Base-by-base conservation (phyloP, 1,140 invertebrate genomes). In the Carcinoscorpius rotundicauda region DNA sequence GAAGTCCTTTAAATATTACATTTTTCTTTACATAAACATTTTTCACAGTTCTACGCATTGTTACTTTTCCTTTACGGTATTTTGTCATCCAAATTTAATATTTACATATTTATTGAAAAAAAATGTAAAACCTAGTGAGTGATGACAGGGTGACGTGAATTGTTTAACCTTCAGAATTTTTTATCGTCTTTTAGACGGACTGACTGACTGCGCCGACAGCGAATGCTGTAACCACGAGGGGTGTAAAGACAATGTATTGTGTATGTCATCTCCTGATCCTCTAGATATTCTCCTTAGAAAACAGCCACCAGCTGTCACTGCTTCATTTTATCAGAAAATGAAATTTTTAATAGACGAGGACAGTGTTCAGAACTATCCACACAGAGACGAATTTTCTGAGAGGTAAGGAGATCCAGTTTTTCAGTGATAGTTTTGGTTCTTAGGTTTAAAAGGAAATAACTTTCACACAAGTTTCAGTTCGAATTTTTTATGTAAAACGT, bases 291-390 rank as follows among this genome's bases (percentile, higher is more conserved):
- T 98, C 3, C 79, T 97, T 5, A 79, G 93, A 58, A 96, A 96
- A 78, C 93, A 97, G 74, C 91, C 93, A 3, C 93, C 93, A 3
- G 89, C 93, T 11, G 91, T 95, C 67, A 96, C 93, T 0, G 93
- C 94, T 1, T 96, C 93, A 0, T 98, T 98, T 82, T 98, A 96
- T 76, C 93, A 98, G 76, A 86, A 93, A 73, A 96, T 97, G 89
- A 91, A 93, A 75, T 99, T 98, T 79, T 82, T 99, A 56, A 96
- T 98, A 69, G 93, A 98, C 78, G 93, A 97, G 76, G 92, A 93
- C 74, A 96, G 93, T 78, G 84, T 98, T 11, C 96, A 98, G 78
- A 94, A 91, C 76, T 98, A 97, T 77, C 93, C 94, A 11, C 86
- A 91, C 68, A 85, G 88, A 72, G 90, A 93, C 73, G 90, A 89